These are phyloP conservation scores for Parochlus steinenii DNA, from an alignment of 2,888 invertebrate genomes.

Conservation along the genomic window DNA sequence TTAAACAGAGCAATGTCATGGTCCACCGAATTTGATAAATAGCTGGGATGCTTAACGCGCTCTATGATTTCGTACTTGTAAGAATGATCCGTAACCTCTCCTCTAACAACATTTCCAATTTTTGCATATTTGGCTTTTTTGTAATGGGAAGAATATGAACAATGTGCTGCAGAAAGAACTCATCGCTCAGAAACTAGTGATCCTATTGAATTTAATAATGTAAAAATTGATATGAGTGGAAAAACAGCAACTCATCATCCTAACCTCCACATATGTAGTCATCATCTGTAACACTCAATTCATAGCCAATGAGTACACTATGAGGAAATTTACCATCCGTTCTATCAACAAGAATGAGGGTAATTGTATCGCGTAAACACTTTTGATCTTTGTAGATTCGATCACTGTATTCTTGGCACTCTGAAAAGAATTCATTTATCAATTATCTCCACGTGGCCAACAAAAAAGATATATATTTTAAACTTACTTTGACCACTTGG, in stretches of 20 bases:
- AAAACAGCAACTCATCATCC: too few relatives aligned
- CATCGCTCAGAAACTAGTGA: not conserved
- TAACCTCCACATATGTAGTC: not conserved
- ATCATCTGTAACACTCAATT: not conserved
- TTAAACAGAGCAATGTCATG: conserved; percentile 5
- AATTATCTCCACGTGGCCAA: too few relatives aligned
- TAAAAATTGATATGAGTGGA: too few relatives aligned
- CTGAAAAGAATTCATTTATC: too few relatives aligned
- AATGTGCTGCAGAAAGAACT: conserved; percentile 3
- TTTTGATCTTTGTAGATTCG: too few relatives aligned
- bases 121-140: conserved; percentile 2
- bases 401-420: too few relatives aligned
- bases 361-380: not conserved
- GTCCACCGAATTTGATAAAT: not conserved
- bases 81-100: not conserved
- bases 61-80: not conserved
- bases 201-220: too few relatives aligned
- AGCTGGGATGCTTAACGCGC: not conserved
- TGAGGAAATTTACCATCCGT: not conserved
- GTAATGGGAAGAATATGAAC: not conserved
- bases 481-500: too few relatives aligned
- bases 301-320: conserved; percentile 1
- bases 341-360: not conserved
- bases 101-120: conserved; percentile 7
- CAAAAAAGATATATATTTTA: too few relatives aligned